Conservation (phyloP, 2,113 vertebrate species). For the Sylvilagus bachmani region DNA sequence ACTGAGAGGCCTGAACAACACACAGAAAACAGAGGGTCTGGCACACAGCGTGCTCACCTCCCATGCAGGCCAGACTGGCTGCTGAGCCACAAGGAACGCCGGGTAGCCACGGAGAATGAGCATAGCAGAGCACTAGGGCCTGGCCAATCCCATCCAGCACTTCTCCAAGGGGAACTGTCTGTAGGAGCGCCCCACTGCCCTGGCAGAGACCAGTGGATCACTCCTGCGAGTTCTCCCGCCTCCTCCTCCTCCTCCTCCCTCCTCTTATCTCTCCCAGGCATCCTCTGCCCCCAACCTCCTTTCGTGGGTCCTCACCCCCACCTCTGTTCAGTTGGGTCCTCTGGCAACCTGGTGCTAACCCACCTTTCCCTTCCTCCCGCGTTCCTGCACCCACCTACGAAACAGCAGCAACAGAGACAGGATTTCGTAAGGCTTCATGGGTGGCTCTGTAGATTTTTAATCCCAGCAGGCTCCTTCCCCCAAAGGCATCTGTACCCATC, state of each 20-base stretch:
- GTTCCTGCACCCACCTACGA: not conserved
- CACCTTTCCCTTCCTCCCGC: not conserved
- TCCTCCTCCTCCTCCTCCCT: not conserved
- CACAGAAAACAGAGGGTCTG: not conserved
- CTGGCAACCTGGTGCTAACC: not conserved
- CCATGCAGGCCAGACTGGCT: not conserved
- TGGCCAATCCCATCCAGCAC: not conserved
- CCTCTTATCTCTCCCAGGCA: not conserved
- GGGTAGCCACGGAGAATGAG: not conserved
- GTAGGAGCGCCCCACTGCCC: not conserved
- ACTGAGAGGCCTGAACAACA: not conserved
- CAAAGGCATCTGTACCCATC: not conserved
- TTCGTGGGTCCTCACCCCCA: not conserved
- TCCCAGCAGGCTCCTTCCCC: not conserved
- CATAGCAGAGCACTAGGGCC: not conserved
- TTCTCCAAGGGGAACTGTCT: not conserved
- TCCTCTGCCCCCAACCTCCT: not conserved
- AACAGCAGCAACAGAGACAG: not conserved
- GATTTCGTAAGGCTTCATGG: not conserved
- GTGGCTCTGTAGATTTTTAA: not conserved
- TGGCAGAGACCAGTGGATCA: not conserved
- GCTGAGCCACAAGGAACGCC: not conserved
- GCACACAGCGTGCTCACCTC: accelerated
- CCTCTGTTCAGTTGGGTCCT: not conserved
- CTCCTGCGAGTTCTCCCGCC: not conserved